These are phyloP conservation scores for Threskiornis aethiopicus DNA, from an alignment of 2,797 vertebrate species.

Conservation along the genomic window DNA sequence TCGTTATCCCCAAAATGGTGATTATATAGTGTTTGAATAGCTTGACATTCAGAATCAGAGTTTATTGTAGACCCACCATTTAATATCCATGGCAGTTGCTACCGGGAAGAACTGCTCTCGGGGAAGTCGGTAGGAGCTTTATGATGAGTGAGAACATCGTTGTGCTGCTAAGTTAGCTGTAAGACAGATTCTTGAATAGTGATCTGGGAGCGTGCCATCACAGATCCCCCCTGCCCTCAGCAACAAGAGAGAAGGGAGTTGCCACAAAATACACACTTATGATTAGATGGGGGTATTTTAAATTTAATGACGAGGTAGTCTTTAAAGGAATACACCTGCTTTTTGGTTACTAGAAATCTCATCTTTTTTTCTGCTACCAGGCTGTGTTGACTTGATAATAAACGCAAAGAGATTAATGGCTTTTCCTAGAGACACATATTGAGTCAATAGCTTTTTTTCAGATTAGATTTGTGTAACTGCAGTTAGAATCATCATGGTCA, in stretches of 20 bases:
- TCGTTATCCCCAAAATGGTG: not conserved
- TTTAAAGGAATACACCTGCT: not conserved
- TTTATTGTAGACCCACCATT: not conserved
- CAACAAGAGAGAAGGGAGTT: not conserved
- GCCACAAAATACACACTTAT: not conserved
- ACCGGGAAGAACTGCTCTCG: not conserved
- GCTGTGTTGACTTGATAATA: not conserved
- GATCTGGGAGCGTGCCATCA: not conserved
- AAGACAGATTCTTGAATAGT: not conserved
- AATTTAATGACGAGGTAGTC: not conserved
- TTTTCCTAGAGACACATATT: not conserved
- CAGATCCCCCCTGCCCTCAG: not conserved
- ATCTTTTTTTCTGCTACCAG: not conserved
- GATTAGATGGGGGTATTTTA: not conserved
- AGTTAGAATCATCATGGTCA: not conserved
- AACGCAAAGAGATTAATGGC: not conserved
- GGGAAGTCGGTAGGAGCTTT: not conserved
- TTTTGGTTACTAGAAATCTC: not conserved
- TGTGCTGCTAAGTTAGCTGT: not conserved
- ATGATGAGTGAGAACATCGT: not conserved
- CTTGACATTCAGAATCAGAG: not conserved
- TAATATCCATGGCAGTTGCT: not conserved
- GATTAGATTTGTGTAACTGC: not conserved
- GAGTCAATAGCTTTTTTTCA: not conserved
- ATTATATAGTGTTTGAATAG: not conserved